Evolutionary conservation across 2,888 invertebrate species (phyloP), one percentile per base, ranked within the genome.

Genomic region (Autographa gamma): DNA sequence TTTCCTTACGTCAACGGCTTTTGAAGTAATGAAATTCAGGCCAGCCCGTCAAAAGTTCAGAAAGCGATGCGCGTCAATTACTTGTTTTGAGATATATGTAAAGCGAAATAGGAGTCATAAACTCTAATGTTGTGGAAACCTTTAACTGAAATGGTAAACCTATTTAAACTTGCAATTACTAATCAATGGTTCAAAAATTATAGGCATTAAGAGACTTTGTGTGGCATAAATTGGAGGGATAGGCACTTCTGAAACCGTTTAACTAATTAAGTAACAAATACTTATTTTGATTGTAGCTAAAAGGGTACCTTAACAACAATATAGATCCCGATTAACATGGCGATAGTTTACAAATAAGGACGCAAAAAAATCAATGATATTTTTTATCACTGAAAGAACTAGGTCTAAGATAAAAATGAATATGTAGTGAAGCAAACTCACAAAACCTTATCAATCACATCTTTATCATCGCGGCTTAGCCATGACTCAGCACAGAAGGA

Each of bases 401-500:
- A 16, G 16, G 43, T n/a, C n/a, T n/a, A 25, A 13, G 25, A 56
- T 4, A 56, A 19, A 25, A 56, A 11, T 19, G 8, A 54, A 18
- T 54, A 19, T 25, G n/a, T 34, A 59, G 16, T 25, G 25, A 59
- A 59, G 8, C 19, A 65, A 83, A 74, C 63, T 83, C 77, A 73
- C 69, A 63, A 64, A 65, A 76, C 81, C 81, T 76, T 83, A 82
- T 82, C 84, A 83, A 82, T 84, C 84, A 84, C 64, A 81, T 76
- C 66, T 74, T 66, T 66, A 56, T 60, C 64, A 62, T 73, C 66
- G 76, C 74, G 80, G 70, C 73, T 74, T 66, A 74, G 73, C 83
- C 86, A 85, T 88, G 88, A 89, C 86, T 88, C 82, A 81, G 62
- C 83, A 79, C 78, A 63, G 73, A 78, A 77, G 74, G 76, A 77